These are phyloP conservation scores for Poecilus cupreus DNA, from an alignment of 2,888 invertebrate species.

Conservation along the genomic window DNA sequence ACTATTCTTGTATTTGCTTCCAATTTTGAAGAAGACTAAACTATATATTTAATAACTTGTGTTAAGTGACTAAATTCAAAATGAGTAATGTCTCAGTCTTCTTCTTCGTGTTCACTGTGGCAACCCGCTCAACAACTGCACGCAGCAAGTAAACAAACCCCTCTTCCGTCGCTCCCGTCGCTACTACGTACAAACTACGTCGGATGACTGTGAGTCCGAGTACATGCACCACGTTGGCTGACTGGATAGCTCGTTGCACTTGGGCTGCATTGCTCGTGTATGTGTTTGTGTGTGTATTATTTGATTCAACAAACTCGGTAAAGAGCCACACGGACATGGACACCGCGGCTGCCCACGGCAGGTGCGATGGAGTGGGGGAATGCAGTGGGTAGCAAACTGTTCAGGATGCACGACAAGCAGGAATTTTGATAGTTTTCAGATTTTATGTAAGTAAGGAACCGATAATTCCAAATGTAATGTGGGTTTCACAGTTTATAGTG, in stretches of 20 bases:
- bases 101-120: neutral
- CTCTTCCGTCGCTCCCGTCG: neutral
- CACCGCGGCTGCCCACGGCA: constrained; percentile 30
- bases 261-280: neutral
- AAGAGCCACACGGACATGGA: constrained; percentile 42
- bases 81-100: no score
- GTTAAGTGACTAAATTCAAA: no score
- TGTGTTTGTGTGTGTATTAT: constrained; percentile 42
- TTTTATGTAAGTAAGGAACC: no score
- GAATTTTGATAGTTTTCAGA: no score
- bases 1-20: no score
- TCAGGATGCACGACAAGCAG: neutral
- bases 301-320: constrained; percentile 55
- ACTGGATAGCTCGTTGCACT: no score
- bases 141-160: constrained; percentile 40
- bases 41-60: no score
- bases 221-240: neutral
- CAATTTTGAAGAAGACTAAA: no score
- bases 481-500: no score
- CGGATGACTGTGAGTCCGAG: neutral
- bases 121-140: constrained; percentile 11
- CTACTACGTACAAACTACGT: neutral
- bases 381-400: constrained; percentile 17
- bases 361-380: constrained; percentile 23
- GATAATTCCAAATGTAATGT: no score